Evolutionary conservation across 2,797 vertebrate species (phyloP), one percentile per base, ranked within the genome.

Genomic region (Meriones psammophilus): DNA sequence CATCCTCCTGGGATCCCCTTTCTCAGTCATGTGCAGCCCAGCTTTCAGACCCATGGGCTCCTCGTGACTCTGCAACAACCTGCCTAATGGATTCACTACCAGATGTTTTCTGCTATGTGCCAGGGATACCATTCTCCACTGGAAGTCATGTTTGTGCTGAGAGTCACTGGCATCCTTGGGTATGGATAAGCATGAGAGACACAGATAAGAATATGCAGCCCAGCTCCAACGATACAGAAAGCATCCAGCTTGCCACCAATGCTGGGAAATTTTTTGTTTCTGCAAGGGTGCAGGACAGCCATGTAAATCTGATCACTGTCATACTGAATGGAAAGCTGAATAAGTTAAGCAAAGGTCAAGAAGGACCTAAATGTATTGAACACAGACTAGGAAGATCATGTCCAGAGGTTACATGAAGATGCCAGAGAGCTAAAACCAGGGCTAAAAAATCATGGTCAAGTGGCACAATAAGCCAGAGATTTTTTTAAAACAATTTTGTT

Each of bases 41-140:
- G 73, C 56, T 76, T 92, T 95, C 71, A 84, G 88, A 81, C 92
- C 90, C 96, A 46, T 86, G 88, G 94, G 97, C 92, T 84, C 86
- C 88, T 36, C 50, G 30, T 77, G 66, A 28, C 68, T 10, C 56
- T 28, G 73, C 77, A 94, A 58, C 81, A 54, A 89, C 76, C 92
- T 86, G 94, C 88, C 76, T 97, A 94, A 97, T 97, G 94, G 94
- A 96, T 95, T 96, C 96, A 88, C 62, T 60, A 93, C 96, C 97
- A 98, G 97, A 97, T 96, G 97, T 97, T 97, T 96, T 86, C 89
- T 95, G 94, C 92, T 94, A 5, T 46, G 71, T 94, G 96, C 97
- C 97, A 97, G 92, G 62, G 76, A 94, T 69, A 64, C 66, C 76
- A 46, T 22, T 89, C 86, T 85, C 79, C 73, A 10, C 7, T 20